Evolutionary conservation across 2,113 vertebrate genomes (phyloP).

Genomic region (Hyaena hyaena): DNA sequence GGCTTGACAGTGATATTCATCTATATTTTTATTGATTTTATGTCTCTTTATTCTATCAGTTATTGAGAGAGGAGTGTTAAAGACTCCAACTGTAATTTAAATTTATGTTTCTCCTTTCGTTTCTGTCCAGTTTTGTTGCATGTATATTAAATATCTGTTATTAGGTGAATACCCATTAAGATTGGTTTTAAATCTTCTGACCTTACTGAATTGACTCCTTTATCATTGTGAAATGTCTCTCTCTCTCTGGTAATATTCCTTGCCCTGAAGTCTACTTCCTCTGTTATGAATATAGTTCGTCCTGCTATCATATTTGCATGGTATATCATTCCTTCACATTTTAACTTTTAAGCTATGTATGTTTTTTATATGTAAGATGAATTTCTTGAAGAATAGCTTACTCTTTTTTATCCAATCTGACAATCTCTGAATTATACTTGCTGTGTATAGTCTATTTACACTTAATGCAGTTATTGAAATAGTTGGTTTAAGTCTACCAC

Average conservation of each 20-base stretch:
- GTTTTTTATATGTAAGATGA: background rate
- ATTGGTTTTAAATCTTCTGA: background rate
- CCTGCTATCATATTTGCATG: background rate
- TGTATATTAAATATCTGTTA: background rate
- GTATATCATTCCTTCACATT: background rate
- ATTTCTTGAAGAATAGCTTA: background rate
- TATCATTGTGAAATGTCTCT: background rate
- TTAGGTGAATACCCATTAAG: background rate
- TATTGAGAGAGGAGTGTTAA: constrained; percentile 34
- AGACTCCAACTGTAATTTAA: constrained; percentile 48
- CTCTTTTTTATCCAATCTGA: background rate
- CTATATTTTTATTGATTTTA: constrained; percentile 52
- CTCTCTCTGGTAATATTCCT: background rate
- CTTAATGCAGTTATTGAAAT: background rate
- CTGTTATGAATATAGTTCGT: background rate
- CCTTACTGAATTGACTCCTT: background rate
- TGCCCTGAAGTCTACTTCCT: background rate
- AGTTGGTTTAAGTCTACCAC: background rate
- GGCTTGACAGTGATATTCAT: constrained; percentile 22
- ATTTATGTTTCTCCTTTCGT: constrained; percentile 7
- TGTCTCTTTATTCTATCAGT: constrained; percentile 8
- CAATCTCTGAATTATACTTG: background rate
- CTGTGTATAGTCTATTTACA: background rate
- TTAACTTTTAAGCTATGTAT: background rate
- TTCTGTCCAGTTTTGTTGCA: background rate